Evolutionary conservation across 2,797 vertebrate species (phyloP), one percentile per base, ranked within the genome.

Genomic region (Labroides dimidiatus): DNA sequence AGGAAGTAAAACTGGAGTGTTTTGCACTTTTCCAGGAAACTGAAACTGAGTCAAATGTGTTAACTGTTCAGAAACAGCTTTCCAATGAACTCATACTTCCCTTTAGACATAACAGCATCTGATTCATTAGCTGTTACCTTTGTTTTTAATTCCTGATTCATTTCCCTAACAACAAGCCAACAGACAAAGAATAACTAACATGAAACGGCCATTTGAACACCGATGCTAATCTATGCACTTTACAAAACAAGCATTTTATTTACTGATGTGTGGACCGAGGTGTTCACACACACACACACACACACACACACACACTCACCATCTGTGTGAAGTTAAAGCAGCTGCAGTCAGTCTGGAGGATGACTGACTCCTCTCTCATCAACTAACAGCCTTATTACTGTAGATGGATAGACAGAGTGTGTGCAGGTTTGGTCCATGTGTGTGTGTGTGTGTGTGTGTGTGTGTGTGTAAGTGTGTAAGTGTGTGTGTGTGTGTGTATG

Each of bases 371-470:
- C 68, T 81, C 84, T 39, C 72, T 78, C 85, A 82, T 87, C 79
- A 85, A 82, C 80, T 86, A 86, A 87, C 86, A 78, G 78, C 54
- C 63, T 74, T 72, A 66, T 85, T 87, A 84, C 69, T 68, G 64
- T 47, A 64, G 72, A 82, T 64, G 52, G 59, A 74, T 76, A 62
- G 76, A 77, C 65, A 69, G 36, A 43, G 47, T 44, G 72, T 64
- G 67, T 47, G 48, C 36, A 63, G 58, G 30, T n/a, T n/a, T n/a
- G n/a, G n/a, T n/a, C n/a, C n/a, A n/a, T n/a, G n/a, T n/a, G n/a
- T n/a, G n/a, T n/a, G n/a, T n/a, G n/a, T n/a, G n/a, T n/a, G n/a
- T n/a, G n/a, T n/a, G n/a, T n/a, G n/a, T n/a, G n/a, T n/a, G n/a
- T n/a, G n/a, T n/a, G n/a, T n/a, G n/a, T n/a, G n/a, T n/a, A n/a